Base-by-base conservation (phyloP, 2,797 vertebrate genomes). In the Okamejei kenojei region DNA sequence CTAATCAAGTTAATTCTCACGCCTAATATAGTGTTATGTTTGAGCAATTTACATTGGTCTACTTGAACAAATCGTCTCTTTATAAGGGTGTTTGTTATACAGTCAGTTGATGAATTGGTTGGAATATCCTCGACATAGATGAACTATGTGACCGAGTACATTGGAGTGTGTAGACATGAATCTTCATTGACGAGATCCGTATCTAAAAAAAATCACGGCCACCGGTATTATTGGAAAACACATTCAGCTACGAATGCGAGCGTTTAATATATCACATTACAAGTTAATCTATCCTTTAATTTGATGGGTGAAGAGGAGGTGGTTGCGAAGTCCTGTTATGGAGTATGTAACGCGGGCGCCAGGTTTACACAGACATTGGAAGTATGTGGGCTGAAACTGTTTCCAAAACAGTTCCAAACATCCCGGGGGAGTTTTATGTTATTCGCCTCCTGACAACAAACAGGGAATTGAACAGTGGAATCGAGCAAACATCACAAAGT, bases 271-370 rank as follows among this genome's bases (percentile, higher is more conserved):
- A 92, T 92, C 90, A 92, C 38, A 76, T 92, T 92, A 92, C 90
- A 92, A 92, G 90, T 92, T 92, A 92, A 92, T 92, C 90, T 92
- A 92, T 74, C 90, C 90, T n/a, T 92, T 92, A 92, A 92, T 92
- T 92, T 92, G 90, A 54, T 92, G 90, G 90, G 38, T 92, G 68
- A 90, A 38, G 21, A 86, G 19, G 68, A 65, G 21, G 88, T 45
- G 15, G 90, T 76, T 92, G n/a, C 35, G 38, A 92, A 92, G 71
- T 74, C 90, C 90, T 74, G 90, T 76, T 58, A 35, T 23, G 90
- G 90, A 92, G 7, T 76, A 2, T n/a, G 45, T 13, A 13, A 38
- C 23, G 45, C 45, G 45, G 45, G 38, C 29, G 68, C 35, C 19
- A 38, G 90, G 8, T 74, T 45, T 90, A 6, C 63, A 38, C 63